phyloP scores from a whole-genome alignment of 2,797 vertebrate species.

The Chelidonichthys spinosus region DNA sequence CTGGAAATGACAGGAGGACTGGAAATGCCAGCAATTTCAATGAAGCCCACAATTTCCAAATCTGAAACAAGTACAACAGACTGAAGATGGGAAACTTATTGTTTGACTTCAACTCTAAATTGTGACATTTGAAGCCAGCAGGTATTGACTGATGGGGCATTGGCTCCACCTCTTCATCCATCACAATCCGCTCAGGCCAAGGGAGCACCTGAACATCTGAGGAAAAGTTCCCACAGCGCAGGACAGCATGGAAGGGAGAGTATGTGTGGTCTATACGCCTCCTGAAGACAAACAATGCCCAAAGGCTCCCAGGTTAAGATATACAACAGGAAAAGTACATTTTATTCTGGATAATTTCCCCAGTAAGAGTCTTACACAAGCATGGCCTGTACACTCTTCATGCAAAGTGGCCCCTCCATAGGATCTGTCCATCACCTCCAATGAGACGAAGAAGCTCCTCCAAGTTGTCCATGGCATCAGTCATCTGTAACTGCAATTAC shows the following conservation, averaged over 20 bases:
- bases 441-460: conserved; percentile 93
- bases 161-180: conserved; percentile 97
- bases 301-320: background rate
- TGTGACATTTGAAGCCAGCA: background rate
- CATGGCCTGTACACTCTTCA: conserved; percentile 98
- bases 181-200: conserved; percentile 92
- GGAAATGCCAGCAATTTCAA: conserved; percentile 98
- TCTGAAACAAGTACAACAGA: conserved; percentile 80
- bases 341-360: background rate
- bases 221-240: conserved; percentile 95
- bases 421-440: conserved; percentile 96
- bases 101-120: background rate
- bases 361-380: conserved; percentile 89
- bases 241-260: conserved; percentile 94
- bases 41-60: conserved; percentile 97
- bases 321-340: background rate
- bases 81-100: background rate
- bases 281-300: conserved; percentile 75
- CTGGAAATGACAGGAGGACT: conserved; percentile 97
- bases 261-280: conserved; percentile 97
- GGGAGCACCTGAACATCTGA: conserved; percentile 99
- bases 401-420: conserved; percentile 93
- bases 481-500: conserved; percentile 89
- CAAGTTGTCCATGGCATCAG: conserved; percentile 93
- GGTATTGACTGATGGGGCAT: conserved; percentile 89